phyloP scores from a whole-genome alignment of 2,888 invertebrate genomes.

The Drosophila robusta region DNA sequence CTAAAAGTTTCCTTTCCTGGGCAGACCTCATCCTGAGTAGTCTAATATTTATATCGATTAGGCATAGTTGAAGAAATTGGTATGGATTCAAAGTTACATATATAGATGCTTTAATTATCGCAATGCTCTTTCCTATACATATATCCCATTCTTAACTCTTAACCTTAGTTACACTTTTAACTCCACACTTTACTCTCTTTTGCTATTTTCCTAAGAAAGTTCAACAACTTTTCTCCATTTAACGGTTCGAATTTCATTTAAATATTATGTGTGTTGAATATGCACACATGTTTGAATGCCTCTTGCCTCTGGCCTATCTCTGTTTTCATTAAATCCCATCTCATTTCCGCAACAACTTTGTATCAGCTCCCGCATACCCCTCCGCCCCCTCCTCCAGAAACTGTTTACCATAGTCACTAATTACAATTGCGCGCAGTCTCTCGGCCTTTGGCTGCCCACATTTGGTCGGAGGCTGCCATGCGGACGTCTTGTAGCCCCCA shows the following conservation, averaged over 20 bases:
- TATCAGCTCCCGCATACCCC: neutral
- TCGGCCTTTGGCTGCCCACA: conserved; percentile 41
- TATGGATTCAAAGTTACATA: neutral
- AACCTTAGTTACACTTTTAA: no score
- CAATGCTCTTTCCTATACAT: no score
- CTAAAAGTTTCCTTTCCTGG: no score
- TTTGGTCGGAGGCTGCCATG: conserved; percentile 52
- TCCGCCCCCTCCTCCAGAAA: conserved; percentile 6
- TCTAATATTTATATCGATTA: no score
- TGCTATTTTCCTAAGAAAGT: no score
- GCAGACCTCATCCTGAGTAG: no score
- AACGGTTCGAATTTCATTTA: neutral
- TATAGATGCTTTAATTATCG: no score
- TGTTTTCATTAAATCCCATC: conserved; percentile 41
- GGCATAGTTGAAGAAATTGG: no score
- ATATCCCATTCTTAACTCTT: neutral
- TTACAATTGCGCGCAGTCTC: conserved; percentile 64
- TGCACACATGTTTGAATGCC: neutral
- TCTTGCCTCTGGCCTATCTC: conserved; percentile 10
- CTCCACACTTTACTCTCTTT: no score
- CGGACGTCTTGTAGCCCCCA: conserved; percentile 66
- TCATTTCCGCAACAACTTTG: conserved; percentile 43
- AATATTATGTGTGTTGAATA: neutral
- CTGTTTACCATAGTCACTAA: conserved; percentile 61
- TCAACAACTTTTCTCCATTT: neutral